Conservation (phyloP, 2,113 vertebrate genomes). For the Gila orcuttii region DNA sequence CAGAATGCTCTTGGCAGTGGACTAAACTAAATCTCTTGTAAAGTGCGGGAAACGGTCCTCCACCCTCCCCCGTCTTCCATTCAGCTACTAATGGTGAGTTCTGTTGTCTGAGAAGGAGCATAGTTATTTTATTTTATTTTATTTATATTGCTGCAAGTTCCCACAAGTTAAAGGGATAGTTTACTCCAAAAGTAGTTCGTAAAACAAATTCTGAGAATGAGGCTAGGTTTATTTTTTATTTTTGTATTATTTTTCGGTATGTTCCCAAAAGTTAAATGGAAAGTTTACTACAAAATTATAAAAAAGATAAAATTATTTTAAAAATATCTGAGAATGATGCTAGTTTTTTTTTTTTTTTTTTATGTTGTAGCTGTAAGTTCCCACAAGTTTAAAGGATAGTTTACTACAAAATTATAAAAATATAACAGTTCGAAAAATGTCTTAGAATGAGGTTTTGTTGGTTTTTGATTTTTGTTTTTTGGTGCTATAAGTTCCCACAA, state of each 20-base stretch:
- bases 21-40: conserved; percentile 28
- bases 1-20: conserved; percentile 20
- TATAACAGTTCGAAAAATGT: not conserved
- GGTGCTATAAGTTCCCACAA: not conserved
- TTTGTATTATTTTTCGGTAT: not conserved
- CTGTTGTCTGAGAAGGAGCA: conserved; percentile 7
- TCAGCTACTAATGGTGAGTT: conserved; percentile 14
- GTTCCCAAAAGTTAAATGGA: no score
- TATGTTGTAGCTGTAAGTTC: not conserved
- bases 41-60: not conserved
- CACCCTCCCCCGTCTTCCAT: not conserved
- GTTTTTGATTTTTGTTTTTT: not conserved
- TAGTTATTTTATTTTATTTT: not conserved
- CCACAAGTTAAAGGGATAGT: not conserved
- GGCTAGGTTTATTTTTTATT: not conserved
- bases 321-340: no score
- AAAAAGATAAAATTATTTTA: no score
- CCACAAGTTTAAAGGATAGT: not conserved
- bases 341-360: no score
- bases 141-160: not conserved
- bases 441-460: no score
- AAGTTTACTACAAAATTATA: not conserved
- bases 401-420: not conserved
- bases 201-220: not conserved
- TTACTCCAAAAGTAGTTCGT: not conserved